Evolutionary conservation across 2,888 invertebrate species (phyloP).

Genomic region (Troides helena): DNA sequence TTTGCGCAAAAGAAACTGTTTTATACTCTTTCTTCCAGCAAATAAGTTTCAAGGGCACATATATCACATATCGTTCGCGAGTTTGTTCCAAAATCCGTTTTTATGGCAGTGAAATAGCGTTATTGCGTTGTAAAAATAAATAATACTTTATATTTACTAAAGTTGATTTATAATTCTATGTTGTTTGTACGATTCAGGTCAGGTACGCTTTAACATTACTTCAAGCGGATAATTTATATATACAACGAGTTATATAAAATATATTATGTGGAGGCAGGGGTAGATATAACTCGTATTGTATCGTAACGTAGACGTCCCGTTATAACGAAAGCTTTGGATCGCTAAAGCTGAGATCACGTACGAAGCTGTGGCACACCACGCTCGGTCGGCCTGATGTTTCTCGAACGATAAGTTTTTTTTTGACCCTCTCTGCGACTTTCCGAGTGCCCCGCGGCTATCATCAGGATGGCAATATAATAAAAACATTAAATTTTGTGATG

Average conservation of each 20-base stretch:
- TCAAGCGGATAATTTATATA: constrained; percentile 6
- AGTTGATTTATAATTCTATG: constrained; percentile 13
- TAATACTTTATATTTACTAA: constrained; percentile 29
- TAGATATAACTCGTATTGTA: constrained; percentile 16
- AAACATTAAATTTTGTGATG: background rate
- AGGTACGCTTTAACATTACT: constrained; percentile 9
- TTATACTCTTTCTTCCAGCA: background rate
- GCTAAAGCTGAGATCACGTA: constrained; percentile 55
- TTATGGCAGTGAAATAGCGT: constrained; percentile 5
- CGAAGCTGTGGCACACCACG: constrained; percentile 23
- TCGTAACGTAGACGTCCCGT: constrained; percentile 12
- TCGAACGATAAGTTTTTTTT: constrained; percentile 34
- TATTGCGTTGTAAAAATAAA: constrained; percentile 31
- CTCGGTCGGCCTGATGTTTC: constrained; percentile 40
- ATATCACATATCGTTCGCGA: constrained; percentile 4
- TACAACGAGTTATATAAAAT: constrained; percentile 2
- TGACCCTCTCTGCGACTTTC: background rate
- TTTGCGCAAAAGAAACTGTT: background rate
- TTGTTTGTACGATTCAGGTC: constrained; percentile 13
- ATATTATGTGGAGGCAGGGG: constrained; percentile 4
- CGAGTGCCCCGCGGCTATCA: background rate
- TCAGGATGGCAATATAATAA: background rate
- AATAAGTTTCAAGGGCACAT: constrained; percentile 2
- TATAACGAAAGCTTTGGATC: constrained; percentile 26
- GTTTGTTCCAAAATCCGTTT: constrained; percentile 22